Conservation (phyloP, 1,140 invertebrate species). For the Chionoecetes opilio region DNA sequence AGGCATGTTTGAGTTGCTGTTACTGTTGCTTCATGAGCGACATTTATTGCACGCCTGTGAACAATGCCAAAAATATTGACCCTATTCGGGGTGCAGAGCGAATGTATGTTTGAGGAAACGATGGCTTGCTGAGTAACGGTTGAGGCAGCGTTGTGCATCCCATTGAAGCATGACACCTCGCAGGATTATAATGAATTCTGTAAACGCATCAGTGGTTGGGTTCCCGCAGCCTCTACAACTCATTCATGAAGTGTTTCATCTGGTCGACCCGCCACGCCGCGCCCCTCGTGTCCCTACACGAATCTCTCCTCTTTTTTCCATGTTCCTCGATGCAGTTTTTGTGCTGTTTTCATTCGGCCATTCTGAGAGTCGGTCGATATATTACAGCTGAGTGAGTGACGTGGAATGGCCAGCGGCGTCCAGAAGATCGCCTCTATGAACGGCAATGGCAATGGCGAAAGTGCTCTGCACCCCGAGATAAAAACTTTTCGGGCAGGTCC, state of each 20-base stretch:
- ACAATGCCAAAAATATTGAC: background rate
- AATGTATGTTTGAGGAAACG: background rate
- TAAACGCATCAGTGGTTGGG: background rate
- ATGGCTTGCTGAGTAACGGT: background rate
- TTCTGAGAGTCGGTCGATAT: slow-evolving; percentile 69
- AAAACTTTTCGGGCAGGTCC: slow-evolving; percentile 69
- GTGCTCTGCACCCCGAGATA: slow-evolving; percentile 45
- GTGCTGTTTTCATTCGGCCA: slow-evolving; percentile 59
- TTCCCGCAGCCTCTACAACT: background rate
- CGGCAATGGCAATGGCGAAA: slow-evolving; percentile 58
- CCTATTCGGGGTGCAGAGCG: background rate
- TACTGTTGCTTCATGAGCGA: background rate
- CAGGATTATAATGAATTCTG: background rate
- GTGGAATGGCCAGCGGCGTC: slow-evolving; percentile 22
- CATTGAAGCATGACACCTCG: background rate
- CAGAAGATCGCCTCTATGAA: slow-evolving; percentile 58
- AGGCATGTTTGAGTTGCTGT: too few relatives aligned
- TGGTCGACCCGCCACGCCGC: background rate
- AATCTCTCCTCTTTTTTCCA: slow-evolving; percentile 36
- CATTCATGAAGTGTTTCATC: slow-evolving; percentile 1
- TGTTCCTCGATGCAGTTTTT: slow-evolving; percentile 66
- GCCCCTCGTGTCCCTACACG: background rate
- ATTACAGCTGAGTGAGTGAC: slow-evolving; percentile 71
- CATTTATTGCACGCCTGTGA: background rate
- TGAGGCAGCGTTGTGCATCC: background rate